Base-by-base conservation (phyloP, 2,888 invertebrate species). In the Arctia plantaginis region DNA sequence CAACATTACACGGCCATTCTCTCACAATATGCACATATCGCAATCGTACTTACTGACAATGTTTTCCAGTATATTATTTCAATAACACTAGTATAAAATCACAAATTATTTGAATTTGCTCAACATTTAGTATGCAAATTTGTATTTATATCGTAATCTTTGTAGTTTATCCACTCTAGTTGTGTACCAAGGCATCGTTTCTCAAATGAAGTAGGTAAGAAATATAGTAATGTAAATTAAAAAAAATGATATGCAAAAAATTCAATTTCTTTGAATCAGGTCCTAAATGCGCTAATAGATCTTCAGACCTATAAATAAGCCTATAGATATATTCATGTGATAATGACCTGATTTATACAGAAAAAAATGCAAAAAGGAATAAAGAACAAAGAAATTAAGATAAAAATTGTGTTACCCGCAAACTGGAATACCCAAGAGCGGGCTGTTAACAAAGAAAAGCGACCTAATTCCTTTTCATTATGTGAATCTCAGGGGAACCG, bases 111-210 rank as follows among this genome's bases (percentile, higher is more conserved):
- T 23, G 51, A 65, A 30, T 65, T 65, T 59, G n/a, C 30, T 55
- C 15, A 69, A 69, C 55, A 30, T 67, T 70, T 64, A 64, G 62
- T 74, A 74, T 74, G 74, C 71, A 74, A 74, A 74, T 74, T 71
- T 68, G 67, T 74, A 65, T 74, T 71, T 74, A 74, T 70, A 74
- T 71, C 35, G 71, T 62, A 71, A 71, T 74, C 74, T 71, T 74
- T 74, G 74, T 74, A 74, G 62, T 71, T 74, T 68, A 71, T 74
- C 51, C 67, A 27, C 39, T 71, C 67, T 71, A 68, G 68, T 74
- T 67, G 23, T 59, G 64, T 71, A 44, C 51, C 51, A 64, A 8
- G 67, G 0, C 71, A 64, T 0, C 8, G 71, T 62, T 64, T 74
- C 74, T 68, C 74, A 74, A 74, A 64, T 35, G 47, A 20, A 15